These are phyloP conservation scores for Euspilapteryx auroguttella DNA, from an alignment of 2,888 invertebrate genomes.

Conservation along the genomic window DNA sequence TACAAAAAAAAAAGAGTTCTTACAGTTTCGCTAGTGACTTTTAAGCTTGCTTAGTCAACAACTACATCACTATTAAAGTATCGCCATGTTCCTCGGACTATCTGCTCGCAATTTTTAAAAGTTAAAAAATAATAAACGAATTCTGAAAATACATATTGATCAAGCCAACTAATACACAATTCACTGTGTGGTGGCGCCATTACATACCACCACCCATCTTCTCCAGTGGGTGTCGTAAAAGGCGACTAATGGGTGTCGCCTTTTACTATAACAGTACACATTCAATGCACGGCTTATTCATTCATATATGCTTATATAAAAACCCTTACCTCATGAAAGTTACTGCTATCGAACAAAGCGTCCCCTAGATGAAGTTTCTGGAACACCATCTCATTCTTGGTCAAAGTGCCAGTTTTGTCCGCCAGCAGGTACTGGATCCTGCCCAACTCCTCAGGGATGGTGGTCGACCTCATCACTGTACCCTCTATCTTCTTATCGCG, in stretches of 20 bases:
- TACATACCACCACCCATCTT: background rate
- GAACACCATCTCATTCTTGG: slow-evolving; percentile 98
- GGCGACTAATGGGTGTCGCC: background rate
- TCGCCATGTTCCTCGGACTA: too few species aligned
- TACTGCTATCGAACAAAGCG: slow-evolving; percentile 84
- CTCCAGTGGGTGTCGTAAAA: too few species aligned
- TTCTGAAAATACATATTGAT: too few species aligned
- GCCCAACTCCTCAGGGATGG: slow-evolving; percentile 97
- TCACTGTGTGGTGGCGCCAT: too few species aligned
- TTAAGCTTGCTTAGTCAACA: too few species aligned
- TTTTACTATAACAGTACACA: background rate
- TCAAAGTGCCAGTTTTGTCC: slow-evolving; percentile 98
- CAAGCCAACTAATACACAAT: too few species aligned
- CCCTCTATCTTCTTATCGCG: slow-evolving; percentile 90
- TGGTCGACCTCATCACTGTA: slow-evolving; percentile 95
- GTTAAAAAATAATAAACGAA: too few species aligned
- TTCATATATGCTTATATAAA: slow-evolving; percentile 1
- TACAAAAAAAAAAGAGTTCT: too few species aligned
- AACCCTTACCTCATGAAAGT: slow-evolving; percentile 81
- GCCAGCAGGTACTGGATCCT: slow-evolving; percentile 94
- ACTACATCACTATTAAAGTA: too few species aligned
- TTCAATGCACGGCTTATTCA: background rate
- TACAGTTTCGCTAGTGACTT: too few species aligned
- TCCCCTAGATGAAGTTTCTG: slow-evolving; percentile 94
- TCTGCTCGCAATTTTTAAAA: too few species aligned